phyloP scores from a whole-genome alignment of 2,113 vertebrate genomes.

The Cathartes aura region DNA sequence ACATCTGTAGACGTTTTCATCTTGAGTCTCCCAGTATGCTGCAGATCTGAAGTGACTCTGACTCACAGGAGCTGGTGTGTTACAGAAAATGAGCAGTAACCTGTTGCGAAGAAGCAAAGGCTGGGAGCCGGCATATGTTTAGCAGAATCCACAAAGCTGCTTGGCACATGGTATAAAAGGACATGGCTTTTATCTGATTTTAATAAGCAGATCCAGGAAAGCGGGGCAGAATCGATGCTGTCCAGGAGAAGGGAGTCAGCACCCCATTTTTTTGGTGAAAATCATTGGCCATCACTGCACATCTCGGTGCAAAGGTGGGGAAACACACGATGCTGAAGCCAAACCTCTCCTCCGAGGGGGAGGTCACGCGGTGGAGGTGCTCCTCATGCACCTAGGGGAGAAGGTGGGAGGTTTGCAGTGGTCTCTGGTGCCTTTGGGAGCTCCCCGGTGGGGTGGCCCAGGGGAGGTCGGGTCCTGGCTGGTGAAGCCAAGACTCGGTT shows the following conservation, averaged over 20 bases:
- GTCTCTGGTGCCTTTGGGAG: rapidly evolving
- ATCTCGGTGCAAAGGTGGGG: background rate
- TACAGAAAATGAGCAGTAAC: background rate
- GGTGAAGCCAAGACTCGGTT: background rate
- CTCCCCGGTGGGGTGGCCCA: rapidly evolving
- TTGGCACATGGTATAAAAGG: background rate
- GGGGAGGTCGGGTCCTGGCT: background rate
- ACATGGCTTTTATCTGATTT: background rate
- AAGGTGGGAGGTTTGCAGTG: background rate
- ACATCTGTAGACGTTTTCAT: background rate
- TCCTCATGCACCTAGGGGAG: background rate
- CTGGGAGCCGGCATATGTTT: background rate
- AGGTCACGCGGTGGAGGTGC: background rate
- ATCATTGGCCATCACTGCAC: background rate
- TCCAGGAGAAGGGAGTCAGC: background rate
- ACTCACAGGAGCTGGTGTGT: background rate
- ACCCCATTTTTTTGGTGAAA: rapidly evolving
- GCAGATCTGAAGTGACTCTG: background rate
- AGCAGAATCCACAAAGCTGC: background rate
- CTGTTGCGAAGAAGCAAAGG: background rate
- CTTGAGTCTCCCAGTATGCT: background rate
- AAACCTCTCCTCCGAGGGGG: background rate
- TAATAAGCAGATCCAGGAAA: background rate
- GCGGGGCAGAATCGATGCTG: background rate
- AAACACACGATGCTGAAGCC: background rate